Evolutionary conservation across 2,888 invertebrate genomes (phyloP), one percentile per base, ranked within the genome.

Genomic region (Leucozona laternaria): DNA sequence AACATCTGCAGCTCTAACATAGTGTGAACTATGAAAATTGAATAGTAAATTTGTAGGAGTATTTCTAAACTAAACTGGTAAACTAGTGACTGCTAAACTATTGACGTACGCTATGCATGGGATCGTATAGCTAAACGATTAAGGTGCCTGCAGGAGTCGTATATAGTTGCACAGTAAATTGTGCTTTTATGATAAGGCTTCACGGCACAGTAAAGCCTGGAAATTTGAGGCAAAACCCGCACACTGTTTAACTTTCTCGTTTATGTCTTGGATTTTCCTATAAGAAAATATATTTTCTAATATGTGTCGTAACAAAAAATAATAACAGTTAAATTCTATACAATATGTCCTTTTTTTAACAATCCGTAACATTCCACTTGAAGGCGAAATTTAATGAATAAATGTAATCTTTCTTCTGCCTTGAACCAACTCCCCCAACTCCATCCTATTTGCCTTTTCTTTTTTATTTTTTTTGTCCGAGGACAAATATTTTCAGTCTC

Each of bases 401-500:
- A 50, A 22, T 50, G 48, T 50, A 50, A 58, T 37, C 20, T 34
- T 58, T 34, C 15, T 13, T 34, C 34, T 58, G 58, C 34, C 37
- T 58, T 58, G 58, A 45, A 64, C 64, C n/a, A 28, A 31, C 28
- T 2, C n/a, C n/a, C 20, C 40, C 28, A n/a, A 6, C 15, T 8
- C 6, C 50, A 28, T 10, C 40, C 57, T 0, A 7, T 34, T 31
- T 17, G 40, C 17, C 10, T 79, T 17, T 8, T 45, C 17, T 17
- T 31, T 75, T 43, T 37, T 22, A 4, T 40, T 76, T 43, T 53
- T 20, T 11, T 25, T 6, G 28, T 58, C 22, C 68, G 68, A 77
- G 80, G 85, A 72, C 53, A 68, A 77, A 73, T 77, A 60, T 60
- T 71, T 84, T 76, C 22, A 45, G 71, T 60, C 50, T 79, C 71